Conservation (phyloP, 2,797 vertebrate species). For the Furcifer pardalis region DNA sequence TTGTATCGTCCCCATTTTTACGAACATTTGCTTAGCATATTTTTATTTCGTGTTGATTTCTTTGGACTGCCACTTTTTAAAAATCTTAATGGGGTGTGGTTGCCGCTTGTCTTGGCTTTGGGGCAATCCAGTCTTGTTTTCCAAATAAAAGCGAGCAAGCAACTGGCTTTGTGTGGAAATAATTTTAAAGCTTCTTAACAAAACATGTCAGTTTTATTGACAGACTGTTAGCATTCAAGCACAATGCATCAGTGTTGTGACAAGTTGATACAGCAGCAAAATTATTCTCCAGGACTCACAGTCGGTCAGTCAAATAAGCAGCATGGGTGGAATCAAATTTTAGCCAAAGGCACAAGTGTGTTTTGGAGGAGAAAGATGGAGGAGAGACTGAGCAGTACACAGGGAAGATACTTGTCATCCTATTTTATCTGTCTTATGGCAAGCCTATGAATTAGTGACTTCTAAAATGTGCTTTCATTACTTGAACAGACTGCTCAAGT, state of each 20-base stretch:
- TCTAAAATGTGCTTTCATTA: no score
- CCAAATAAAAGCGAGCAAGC: background rate
- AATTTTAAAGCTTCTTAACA: slow-evolving; percentile 4
- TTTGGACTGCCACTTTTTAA: background rate
- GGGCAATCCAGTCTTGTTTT: background rate
- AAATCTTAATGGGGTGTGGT: background rate
- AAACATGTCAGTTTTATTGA: background rate
- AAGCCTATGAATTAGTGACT: no score
- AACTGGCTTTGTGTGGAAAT: background rate
- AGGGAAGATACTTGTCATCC: background rate
- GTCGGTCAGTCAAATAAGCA: background rate
- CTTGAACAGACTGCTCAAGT: no score
- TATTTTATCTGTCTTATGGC: no score
- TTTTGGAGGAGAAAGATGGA: background rate
- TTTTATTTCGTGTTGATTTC: background rate
- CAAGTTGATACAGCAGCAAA: background rate
- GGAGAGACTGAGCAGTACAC: background rate
- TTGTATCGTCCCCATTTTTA: background rate
- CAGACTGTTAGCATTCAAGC: background rate
- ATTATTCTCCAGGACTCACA: background rate
- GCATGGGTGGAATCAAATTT: background rate
- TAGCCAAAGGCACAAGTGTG: background rate
- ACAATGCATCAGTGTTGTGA: slow-evolving; percentile 1
- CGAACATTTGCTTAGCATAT: no score
- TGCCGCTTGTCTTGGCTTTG: background rate